A percentile compares a stretch with the other conserved stretches of the same genome.
Evolutionary conservation across 2,797 vertebrate species (phyloP).

Genomic region (Enteromius radiatus): DNA sequence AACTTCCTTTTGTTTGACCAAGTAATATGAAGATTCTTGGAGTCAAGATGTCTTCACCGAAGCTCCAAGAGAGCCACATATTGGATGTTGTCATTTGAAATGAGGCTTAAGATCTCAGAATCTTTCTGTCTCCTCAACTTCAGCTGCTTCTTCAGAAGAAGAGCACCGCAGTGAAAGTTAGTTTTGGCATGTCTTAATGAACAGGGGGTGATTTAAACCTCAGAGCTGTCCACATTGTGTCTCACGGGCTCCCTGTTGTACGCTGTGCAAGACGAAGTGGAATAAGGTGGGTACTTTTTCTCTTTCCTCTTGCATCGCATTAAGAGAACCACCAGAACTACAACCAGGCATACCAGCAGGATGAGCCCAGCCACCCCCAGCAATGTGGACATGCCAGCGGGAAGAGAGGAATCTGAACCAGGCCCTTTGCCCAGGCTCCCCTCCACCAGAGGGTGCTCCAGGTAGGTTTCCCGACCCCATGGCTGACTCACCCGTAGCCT

Average conservation of each 20-base stretch:
- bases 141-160: constrained; percentile 25
- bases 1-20: constrained; percentile 18
- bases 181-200: constrained; percentile 21
- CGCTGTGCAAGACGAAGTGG: constrained; percentile 78
- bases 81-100: constrained; percentile 10
- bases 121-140: constrained; percentile 12
- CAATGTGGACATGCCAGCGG: constrained; percentile 65
- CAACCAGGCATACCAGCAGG: constrained; percentile 73
- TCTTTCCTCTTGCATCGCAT: constrained; percentile 72
- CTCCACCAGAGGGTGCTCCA: constrained; percentile 73
- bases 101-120: constrained; percentile 18
- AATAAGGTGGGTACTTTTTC: constrained; percentile 74
- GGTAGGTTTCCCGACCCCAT: constrained; percentile 62
- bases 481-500: constrained; percentile 71
- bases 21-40: neutral
- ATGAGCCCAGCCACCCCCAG: constrained; percentile 75
- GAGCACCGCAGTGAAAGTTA: constrained; percentile 30
- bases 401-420: constrained; percentile 61
- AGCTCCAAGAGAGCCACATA: constrained; percentile 10
- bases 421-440: constrained; percentile 69
- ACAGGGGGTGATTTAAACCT: constrained; percentile 71
- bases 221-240: constrained; percentile 76
- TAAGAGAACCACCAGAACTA: constrained; percentile 71
- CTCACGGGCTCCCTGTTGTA: constrained; percentile 69
- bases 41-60: constrained; percentile 29